Evolutionary conservation across 1,140 invertebrate species (phyloP).

Genomic region (Lordiphosa clarofinis): DNA sequence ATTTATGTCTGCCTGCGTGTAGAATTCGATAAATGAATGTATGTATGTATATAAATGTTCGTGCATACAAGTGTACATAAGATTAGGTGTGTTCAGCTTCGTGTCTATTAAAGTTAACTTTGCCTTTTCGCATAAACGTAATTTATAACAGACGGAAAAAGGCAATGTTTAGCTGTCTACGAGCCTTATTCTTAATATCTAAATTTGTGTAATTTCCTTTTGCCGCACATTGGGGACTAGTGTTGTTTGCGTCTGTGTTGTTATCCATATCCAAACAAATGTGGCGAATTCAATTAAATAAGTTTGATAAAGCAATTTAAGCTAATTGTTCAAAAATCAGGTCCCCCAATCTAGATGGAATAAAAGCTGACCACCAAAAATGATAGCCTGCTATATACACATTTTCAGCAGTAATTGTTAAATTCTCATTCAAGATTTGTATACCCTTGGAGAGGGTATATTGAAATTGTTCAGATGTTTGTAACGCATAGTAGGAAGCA

Average conservation of each 20-base stretch:
- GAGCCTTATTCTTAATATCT: conserved; percentile 40
- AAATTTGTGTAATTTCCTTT: conserved; percentile 71
- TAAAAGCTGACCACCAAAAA: no score
- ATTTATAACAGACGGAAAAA: conserved; percentile 64
- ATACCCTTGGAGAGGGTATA: no score
- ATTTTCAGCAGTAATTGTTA: no score
- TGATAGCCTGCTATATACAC: no score
- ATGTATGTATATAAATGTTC: conserved; percentile 1
- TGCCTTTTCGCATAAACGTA: conserved; percentile 72
- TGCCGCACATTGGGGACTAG: conserved; percentile 31
- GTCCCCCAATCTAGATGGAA: no score
- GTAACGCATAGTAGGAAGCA: no score
- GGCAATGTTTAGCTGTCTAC: conserved; percentile 44
- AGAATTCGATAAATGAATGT: conserved; percentile 15
- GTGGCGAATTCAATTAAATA: background rate
- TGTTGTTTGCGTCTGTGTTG: conserved; percentile 15
- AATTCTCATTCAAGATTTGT: no score
- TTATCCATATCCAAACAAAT: no score
- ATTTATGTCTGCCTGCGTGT: conserved; percentile 26
- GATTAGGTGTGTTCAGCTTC: conserved; percentile 66
- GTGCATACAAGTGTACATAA: conserved; percentile 13
- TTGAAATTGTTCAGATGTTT: no score
- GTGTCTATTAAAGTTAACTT: conserved; percentile 76
- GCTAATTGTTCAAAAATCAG: no score
- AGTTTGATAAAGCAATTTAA: background rate